Evolutionary conservation across 1,140 invertebrate genomes (phyloP).

Genomic region (Trichonephila clavipes): DNA sequence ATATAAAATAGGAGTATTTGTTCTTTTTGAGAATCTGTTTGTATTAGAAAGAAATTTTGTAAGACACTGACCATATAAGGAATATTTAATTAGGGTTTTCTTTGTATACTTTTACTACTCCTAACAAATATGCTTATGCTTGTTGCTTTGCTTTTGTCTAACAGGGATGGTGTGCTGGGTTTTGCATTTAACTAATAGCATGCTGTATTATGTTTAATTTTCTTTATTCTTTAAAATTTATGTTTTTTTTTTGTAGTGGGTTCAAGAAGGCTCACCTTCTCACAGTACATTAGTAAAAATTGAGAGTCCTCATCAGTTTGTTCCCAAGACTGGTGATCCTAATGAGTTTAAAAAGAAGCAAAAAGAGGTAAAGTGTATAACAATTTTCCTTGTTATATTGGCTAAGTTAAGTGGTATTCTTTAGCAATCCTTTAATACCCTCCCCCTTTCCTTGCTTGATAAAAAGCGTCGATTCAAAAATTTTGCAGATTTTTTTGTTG

Average conservation of each 20-base stretch:
- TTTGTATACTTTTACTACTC: background rate
- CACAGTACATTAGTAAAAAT: constrained; percentile 96
- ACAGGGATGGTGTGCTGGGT: constrained; percentile 36
- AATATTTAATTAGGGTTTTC: no score
- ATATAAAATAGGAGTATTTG: background rate
- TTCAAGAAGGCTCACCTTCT: constrained; percentile 94
- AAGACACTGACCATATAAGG: background rate
- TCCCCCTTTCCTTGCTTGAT: no score
- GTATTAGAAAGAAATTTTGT: background rate
- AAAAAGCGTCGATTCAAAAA: no score
- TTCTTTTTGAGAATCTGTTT: background rate
- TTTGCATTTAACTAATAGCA: background rate
- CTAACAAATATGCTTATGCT: constrained; percentile 26
- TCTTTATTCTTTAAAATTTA: background rate
- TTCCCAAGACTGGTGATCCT: constrained; percentile 96
- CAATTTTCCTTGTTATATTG: background rate
- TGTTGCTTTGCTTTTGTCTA: constrained; percentile 60
- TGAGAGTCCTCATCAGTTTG: constrained; percentile 96
- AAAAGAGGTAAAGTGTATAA: constrained; percentile 88
- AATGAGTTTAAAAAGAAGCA: constrained; percentile 98
- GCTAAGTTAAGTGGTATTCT: background rate
- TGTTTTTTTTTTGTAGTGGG: constrained; percentile 88
- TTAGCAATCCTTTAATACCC: background rate
- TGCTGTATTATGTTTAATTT: background rate
- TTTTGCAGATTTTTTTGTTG: no score